Base-by-base conservation (phyloP, 2,113 vertebrate species). In the Tragelaphus imberbis region DNA sequence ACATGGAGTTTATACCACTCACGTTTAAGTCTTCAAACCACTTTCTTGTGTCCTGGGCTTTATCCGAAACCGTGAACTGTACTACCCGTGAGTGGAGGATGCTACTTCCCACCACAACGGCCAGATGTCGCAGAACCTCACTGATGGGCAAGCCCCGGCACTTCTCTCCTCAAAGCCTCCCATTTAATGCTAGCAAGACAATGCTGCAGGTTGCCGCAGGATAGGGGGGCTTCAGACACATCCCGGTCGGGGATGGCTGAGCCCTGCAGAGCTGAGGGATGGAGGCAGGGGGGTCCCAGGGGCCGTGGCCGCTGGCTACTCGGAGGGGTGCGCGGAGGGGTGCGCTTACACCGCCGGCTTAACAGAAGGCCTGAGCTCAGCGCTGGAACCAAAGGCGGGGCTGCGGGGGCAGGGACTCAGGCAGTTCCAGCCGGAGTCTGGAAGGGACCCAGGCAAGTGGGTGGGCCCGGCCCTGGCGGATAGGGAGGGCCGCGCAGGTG, bases 241-340 rank as follows among this genome's bases (percentile, higher is more conserved):
- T 11, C 8, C 7, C 0, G 10, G 15, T 1, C 84, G 9, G 7
- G 40, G 40, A 1, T 1, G 0, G 58, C 44, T 3, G 47, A 33
- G 61, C 30, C 27, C 71, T 6, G 4, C 79, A 0, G 17, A 53
- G 61, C 68, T 11, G 40, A 51, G 16, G 63, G 59, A 2, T 2
- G 16, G 25, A 40, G 77, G 17, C 6, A 0, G 28, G 10, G 2
- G 2, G 7, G 1, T 12, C 16, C 51, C 28, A 14, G 51, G 27
- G 15, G 6, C 6, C 23, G 0, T 0, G 4, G 61, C 82, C 17
- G 6, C 27, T 3, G 33, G 85, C 53, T 10, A 3, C 55, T 53
- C 0, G 5, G 33, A n/a, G 9, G 59, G 59, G 6, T 3, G 13
- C 2, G 1, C 0, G 5, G 33, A n/a, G 9, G 59, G 59, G 6